Evolutionary conservation across 2,113 vertebrate genomes (phyloP).

Genomic region (Sterna hirundo): DNA sequence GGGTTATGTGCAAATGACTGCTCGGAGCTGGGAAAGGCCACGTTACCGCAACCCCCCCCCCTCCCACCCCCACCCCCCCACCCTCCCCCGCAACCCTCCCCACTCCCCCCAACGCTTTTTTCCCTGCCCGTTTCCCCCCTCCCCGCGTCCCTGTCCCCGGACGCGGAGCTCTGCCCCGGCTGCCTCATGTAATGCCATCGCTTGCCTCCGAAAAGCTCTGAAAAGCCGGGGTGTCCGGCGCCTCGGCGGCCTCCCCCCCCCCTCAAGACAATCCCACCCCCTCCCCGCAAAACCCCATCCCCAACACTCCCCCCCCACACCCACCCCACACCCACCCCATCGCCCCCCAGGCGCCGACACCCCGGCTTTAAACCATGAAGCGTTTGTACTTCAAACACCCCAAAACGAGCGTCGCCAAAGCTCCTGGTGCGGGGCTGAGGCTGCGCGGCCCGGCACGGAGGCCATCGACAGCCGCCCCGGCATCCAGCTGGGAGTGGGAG

Average conservation of each 20-base stretch:
- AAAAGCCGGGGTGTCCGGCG: no score
- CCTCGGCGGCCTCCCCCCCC: no score
- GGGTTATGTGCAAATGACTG: slow-evolving; percentile 58
- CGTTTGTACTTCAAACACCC: neutral
- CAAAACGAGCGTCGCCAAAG: neutral
- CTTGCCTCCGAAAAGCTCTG: neutral
- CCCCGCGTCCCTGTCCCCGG: no score
- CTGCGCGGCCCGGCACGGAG: neutral
- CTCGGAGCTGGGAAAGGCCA: slow-evolving; percentile 58
- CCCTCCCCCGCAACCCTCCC: no score
- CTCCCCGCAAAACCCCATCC: no score
- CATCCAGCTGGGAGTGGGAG: neutral
- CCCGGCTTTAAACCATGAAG: neutral
- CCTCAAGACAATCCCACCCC: no score
- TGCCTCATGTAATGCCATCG: slow-evolving; percentile 82
- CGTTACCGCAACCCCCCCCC: neutral
- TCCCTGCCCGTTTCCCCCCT: no score
- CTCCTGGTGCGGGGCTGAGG: neutral
- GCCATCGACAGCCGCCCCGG: neutral
- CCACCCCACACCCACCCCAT: no score
- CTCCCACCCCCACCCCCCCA: no score
- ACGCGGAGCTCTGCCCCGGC: slow-evolving; percentile 74
- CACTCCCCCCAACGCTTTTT: no score
- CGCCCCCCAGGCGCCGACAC: neutral
- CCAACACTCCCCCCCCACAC: no score